These are phyloP conservation scores for Hystrix cristata DNA, from an alignment of 2,113 vertebrate genomes.

Conservation along the genomic window DNA sequence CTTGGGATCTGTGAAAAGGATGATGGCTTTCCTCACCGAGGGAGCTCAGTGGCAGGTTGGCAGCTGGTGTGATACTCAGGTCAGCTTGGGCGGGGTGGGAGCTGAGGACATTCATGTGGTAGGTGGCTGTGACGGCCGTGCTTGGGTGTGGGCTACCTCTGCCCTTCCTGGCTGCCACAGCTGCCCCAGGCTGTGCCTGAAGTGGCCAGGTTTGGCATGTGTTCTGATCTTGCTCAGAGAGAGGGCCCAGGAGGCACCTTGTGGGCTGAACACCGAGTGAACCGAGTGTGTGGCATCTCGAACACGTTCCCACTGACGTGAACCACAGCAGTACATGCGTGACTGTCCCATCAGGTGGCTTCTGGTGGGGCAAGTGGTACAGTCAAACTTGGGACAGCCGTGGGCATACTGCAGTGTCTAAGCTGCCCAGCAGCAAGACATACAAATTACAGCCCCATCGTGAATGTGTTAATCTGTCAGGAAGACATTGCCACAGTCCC, in stretches of 20 bases:
- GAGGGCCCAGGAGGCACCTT: neutral
- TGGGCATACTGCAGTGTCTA: neutral
- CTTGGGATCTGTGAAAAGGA: neutral
- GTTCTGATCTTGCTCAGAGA: neutral
- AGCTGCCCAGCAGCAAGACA: neutral
- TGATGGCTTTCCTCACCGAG: neutral
- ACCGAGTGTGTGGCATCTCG: no score
- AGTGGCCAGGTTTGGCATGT: neutral
- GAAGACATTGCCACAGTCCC: neutral
- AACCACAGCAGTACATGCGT: neutral
- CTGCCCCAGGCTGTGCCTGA: neutral
- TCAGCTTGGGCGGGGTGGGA: neutral
- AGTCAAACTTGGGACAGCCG: neutral
- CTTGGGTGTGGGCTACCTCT: neutral
- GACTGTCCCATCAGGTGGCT: neutral
- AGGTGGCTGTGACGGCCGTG: neutral
- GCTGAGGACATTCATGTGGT: neutral
- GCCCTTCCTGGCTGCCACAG: neutral
- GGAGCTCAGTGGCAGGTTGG: neutral
- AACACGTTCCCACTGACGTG: neutral
- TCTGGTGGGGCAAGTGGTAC: neutral
- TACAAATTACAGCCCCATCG: neutral
- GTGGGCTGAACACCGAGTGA: neutral
- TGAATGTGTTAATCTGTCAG: neutral
- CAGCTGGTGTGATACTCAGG: fast-evolving